Evolutionary conservation across 2,797 vertebrate species (phyloP).

Genomic region (Microctenopoma stevenorrisi): DNA sequence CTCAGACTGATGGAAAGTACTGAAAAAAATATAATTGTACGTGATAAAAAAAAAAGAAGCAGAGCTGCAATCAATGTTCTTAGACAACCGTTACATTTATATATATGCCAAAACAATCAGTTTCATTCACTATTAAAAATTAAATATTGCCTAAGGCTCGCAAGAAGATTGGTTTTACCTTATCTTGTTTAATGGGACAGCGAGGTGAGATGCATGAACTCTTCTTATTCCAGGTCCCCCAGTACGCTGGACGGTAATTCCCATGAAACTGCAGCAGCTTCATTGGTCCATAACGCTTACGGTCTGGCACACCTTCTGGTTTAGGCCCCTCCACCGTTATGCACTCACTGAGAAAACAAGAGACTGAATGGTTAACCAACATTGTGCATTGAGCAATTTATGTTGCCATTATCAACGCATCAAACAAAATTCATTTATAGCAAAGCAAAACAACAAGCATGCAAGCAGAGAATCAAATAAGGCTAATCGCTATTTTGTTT

Average conservation of each 20-base stretch:
- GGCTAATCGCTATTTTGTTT: slow-evolving; percentile 13
- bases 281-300: slow-evolving; percentile 89
- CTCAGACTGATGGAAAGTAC: not conserved
- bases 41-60: not conserved
- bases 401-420: too few relatives aligned
- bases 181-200: slow-evolving; percentile 89
- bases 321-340: slow-evolving; percentile 79
- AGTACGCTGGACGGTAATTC: slow-evolving; percentile 97
- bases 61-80: not conserved
- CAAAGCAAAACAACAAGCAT: not conserved
- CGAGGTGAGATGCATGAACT: slow-evolving; percentile 84
- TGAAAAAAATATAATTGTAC: not conserved
- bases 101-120: not conserved
- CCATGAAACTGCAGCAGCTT: slow-evolving; percentile 94
- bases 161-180: slow-evolving; percentile 74
- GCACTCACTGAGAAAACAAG: slow-evolving; percentile 78
- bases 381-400: too few relatives aligned
- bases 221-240: slow-evolving; percentile 96
- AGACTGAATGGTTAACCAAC: not conserved
- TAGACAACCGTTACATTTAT: not conserved
- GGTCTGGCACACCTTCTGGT: slow-evolving; percentile 81
- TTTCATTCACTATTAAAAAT: not conserved
- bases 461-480: not conserved
- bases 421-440: too few relatives aligned
- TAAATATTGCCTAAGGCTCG: too few relatives aligned